Conservation (phyloP, 2,113 vertebrate genomes). For the Dicaeum eximium region DNA sequence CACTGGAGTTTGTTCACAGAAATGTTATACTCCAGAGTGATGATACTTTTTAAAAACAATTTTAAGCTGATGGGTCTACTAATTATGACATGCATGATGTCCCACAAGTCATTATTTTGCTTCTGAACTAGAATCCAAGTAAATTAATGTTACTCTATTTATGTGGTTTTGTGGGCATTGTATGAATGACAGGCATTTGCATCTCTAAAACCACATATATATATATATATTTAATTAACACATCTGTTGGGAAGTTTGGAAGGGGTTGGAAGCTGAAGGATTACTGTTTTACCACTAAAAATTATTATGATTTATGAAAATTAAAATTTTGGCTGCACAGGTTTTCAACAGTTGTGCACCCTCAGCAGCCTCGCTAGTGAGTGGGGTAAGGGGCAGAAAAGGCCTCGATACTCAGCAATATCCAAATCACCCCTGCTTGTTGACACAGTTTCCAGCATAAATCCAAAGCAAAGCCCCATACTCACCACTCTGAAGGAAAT, state of each 20-base stretch:
- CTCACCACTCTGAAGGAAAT: neutral
- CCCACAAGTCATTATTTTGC: neutral
- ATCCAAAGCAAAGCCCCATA: neutral
- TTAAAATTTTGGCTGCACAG: neutral
- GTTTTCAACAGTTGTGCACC: neutral
- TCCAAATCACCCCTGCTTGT: neutral
- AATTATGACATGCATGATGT: neutral
- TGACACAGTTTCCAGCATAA: neutral
- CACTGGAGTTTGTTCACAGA: neutral
- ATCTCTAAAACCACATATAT: neutral
- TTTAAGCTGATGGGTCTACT: neutral
- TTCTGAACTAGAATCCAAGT: neutral
- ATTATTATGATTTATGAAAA: neutral
- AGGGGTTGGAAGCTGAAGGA: neutral
- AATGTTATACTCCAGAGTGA: neutral
- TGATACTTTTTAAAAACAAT: neutral
- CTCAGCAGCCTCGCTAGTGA: fast-evolving
- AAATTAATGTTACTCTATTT: neutral
- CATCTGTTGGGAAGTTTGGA: neutral
- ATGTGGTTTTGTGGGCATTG: neutral
- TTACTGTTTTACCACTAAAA: neutral
- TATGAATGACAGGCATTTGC: neutral
- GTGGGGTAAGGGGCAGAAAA: neutral
- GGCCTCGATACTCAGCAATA: neutral
- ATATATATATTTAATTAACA: neutral